Evolutionary conservation across 2,113 vertebrate species (phyloP), one percentile per base, ranked within the genome.

Genomic region (Chelonoidis abingdonii): DNA sequence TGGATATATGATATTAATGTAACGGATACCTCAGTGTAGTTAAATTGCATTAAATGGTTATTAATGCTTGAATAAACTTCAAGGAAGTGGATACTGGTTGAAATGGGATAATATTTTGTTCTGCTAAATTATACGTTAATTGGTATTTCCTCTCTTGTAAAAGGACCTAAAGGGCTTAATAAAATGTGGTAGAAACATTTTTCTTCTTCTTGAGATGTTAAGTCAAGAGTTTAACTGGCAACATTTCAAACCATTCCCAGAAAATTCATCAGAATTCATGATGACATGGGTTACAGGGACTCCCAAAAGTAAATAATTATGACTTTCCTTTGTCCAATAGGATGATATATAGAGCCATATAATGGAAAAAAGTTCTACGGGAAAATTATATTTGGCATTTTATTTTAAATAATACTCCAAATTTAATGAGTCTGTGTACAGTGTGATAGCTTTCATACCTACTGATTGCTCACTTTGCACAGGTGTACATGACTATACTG

Each of bases 51-150:
- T 99, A 98, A 99, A 99, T 98, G 98, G 98, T 98, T 98, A 98
- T 98, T 98, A 98, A 98, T 98, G 98, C 98, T 98, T 98, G 98
- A 98, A 98, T 98, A 99, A 99, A 98, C 98, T 98, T 99, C 98
- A 99, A 98, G 98, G 98, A 98, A 98, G 98, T 98, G 98, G 96
- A 96, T 98, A 97, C 98, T 98, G 98, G 98, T 98, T 98, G 98
- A 98, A 98, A 98, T 98, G 97, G 98, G 98, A 98, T 98, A 98
- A 98, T 98, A 98, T 98, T 98, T 98, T 98, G 98, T 98, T 98
- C 98, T 97, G 98, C 98, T 98, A 98, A 99, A 98, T 99, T 98
- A 98, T 98, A 98, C 14, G 93, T 98, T 98, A 98, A 99, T 99
- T 99, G 98, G 98, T 98, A 98, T 98, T 98, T 98, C 98, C 98